Evolutionary conservation across 2,888 invertebrate species (phyloP).

Genomic region (Heterodera filipjevi): DNA sequence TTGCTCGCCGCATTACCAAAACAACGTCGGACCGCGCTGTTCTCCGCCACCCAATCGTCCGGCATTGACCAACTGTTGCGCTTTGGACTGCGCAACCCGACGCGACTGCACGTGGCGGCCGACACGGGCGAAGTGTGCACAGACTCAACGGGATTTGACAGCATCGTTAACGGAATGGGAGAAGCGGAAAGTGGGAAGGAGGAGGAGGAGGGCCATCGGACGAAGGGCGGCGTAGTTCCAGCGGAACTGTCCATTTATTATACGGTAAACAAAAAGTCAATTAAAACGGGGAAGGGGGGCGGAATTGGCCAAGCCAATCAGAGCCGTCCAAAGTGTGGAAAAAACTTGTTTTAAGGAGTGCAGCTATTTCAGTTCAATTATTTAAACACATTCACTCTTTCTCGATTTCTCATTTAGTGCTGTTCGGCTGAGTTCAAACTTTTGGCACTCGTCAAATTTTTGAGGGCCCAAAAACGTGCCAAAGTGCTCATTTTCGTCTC

Average conservation of each 20-base stretch:
- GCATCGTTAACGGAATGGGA: not conserved
- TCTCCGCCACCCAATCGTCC: constrained; percentile 97
- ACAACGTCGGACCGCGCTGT: constrained; percentile 91
- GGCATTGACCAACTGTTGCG: constrained; percentile 86
- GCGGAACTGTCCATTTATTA: constrained; percentile 75
- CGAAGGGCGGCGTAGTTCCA: constrained; percentile 67
- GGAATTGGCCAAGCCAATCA: too few species aligned
- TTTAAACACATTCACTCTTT: not conserved
- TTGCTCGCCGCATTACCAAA: constrained; percentile 89
- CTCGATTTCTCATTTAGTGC: constrained; percentile 65
- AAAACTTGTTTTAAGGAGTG: too few species aligned
- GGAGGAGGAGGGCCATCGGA: not conserved
- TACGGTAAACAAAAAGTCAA: constrained; percentile 72
- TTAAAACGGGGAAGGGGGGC: too few species aligned
- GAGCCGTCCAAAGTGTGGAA: too few species aligned
- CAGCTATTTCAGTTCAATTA: too few species aligned
- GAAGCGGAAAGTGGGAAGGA: not conserved
- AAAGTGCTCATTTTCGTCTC: constrained; percentile 80
- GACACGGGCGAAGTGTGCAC: constrained; percentile 22
- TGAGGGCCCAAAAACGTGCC: constrained; percentile 71
- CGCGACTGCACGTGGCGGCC: constrained; percentile 43
- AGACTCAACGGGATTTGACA: constrained; percentile 17
- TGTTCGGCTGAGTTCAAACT: constrained; percentile 80
- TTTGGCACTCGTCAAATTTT: constrained; percentile 78
- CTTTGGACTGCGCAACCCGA: constrained; percentile 74